These are phyloP conservation scores for Ichneumoninae sp. DNA, from an alignment of 2,888 invertebrate genomes.

Conservation along the genomic window DNA sequence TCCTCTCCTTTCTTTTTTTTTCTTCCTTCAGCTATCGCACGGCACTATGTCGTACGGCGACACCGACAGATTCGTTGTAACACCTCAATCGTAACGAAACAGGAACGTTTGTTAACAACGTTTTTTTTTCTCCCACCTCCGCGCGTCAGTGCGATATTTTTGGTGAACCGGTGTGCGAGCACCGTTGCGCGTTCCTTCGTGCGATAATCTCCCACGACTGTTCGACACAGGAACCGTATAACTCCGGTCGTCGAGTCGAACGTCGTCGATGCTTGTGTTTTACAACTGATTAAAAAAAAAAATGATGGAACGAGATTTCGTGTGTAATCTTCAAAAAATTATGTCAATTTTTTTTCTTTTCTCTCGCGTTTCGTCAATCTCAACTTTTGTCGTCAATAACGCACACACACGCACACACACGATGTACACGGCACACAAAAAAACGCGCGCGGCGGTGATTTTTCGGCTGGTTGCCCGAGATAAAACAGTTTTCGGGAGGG, in stretches of 20 bases:
- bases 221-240: background rate
- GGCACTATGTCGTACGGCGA: background rate
- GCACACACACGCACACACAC: constrained; percentile 18
- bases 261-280: background rate
- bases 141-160: background rate
- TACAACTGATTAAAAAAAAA: constrained; percentile 22
- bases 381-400: constrained; percentile 6
- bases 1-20: background rate
- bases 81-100: background rate
- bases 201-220: background rate
- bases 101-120: background rate
- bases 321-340: constrained; percentile 1
- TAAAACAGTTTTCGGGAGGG: background rate
- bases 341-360: background rate
- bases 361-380: background rate
- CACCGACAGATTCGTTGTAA: background rate
- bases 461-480: constrained; percentile 12
- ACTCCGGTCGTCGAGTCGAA: constrained; percentile 1
- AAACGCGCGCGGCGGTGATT: constrained; percentile 16
- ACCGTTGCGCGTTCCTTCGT: background rate
- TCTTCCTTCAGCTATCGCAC: background rate
- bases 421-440: constrained; percentile 8
- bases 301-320: constrained; percentile 21
- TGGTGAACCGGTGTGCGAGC: background rate
- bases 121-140: background rate